Evolutionary conservation across 1,140 invertebrate genomes (phyloP), one percentile per base, ranked within the genome.

Genomic region (Trichomalopsis sarcophagae): DNA sequence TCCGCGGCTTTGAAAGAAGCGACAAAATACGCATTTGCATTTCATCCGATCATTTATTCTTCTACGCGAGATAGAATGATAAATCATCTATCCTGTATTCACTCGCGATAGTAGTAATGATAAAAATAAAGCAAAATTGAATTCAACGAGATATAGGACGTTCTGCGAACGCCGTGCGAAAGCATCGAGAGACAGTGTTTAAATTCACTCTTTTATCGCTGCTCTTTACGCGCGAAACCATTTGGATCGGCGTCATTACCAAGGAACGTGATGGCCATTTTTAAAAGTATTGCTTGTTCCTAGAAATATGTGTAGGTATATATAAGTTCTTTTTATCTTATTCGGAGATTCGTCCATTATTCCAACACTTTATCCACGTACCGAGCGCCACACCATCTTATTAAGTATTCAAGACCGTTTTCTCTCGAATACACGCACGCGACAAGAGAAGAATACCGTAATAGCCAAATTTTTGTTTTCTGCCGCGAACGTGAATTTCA

Each of bases 281-380:
- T 66, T 68, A 84, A 88, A 86, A 76, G 55, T 88, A 85, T 85
- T 75, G 69, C 50, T 78, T 30, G 68, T 84, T 40, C 50, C 30
- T 62, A 75, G 82, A 87, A 62, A 27, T 81, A 73, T 75, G 78
- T 69, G 40, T 27, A 27, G 27, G 27, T 27, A 75, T 44, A 44
- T 44, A 62, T 62, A 62, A 13, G 2, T 21, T 62, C 55, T 62
- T 71, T 71, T 81, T 81, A 47, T 78, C 33, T 71, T 66, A 86
- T 88, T 82, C 87, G 40, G 81, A 87, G 85, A 86, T 87, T 87
- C 87, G 89, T 90, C 87, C 88, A 90, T 91, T 90, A 91, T 88
- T 87, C 88, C 86, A 78, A 91, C 90, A 92, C 90, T 91, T 91
- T 91, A 91, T 83, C 36, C 85, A 86, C 75, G 86, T 80, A 82